Percentiles rank a stretch among this genome's conserved stretches.
These are phyloP conservation scores for Parasteatoda tepidariorum DNA, from an alignment of 1,140 invertebrate genomes.

Conservation along the genomic window DNA sequence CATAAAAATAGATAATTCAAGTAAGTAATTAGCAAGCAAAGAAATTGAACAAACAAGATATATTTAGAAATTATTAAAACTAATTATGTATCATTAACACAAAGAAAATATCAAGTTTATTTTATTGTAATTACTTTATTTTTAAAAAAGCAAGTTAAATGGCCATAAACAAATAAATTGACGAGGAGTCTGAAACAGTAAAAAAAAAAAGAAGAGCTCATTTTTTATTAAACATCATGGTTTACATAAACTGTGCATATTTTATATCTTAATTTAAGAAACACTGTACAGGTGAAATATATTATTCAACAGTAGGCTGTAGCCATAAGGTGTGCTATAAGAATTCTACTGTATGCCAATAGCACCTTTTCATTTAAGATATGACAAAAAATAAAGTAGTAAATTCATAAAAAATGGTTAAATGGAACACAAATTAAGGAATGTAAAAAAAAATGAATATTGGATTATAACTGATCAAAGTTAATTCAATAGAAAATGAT, in stretches of 20 bases:
- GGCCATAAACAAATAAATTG: no score
- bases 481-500: not conserved
- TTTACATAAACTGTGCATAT: constrained; percentile 2
- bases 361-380: constrained; percentile 22
- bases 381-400: no score
- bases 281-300: constrained; percentile 16
- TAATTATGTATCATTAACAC: no score
- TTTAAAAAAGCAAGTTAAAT: no score
- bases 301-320: not conserved
- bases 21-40: no score
- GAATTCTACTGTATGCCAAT: constrained; percentile 7
- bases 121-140: no score
- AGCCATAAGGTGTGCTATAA: not conserved
- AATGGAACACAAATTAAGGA: not conserved
- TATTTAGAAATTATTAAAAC: no score
- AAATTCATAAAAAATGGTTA: no score
- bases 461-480: not conserved
- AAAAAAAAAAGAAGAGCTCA: not conserved
- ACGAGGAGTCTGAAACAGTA: not conserved
- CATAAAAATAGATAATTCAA: no score
- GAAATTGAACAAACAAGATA: no score
- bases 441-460: not conserved
- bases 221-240: not conserved
- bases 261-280: not conserved
- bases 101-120: no score